A percentile compares a stretch with the other conserved stretches of the same genome.
These are phyloP conservation scores for Lemur catta DNA, from an alignment of 2,797 vertebrate species.

Conservation along the genomic window DNA sequence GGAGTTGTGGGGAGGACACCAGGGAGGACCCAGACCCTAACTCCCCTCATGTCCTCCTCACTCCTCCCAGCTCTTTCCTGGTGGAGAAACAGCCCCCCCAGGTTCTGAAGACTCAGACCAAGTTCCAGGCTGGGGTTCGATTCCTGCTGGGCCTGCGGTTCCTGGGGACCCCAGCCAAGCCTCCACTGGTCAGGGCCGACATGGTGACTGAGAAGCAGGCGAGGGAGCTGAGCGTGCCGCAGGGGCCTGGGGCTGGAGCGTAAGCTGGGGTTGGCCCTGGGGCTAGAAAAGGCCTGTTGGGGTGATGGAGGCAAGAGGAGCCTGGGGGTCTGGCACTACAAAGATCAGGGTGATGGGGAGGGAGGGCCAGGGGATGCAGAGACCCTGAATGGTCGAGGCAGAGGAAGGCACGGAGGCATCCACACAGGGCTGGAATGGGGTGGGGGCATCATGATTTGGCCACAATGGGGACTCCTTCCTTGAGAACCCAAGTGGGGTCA, in stretches of 20 bases:
- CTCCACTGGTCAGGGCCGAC: constrained; percentile 90
- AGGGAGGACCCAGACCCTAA: neutral
- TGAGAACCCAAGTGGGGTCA: neutral
- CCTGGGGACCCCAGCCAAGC: constrained; percentile 86
- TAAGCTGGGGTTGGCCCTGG: constrained; percentile 59
- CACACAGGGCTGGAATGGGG: rapidly evolving
- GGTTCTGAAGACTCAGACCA: constrained; percentile 99
- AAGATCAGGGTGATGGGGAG: neutral
- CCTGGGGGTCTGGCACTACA: neutral
- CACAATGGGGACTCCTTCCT: neutral
- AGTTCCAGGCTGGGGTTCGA: constrained; percentile 94
- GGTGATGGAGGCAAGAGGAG: neutral
- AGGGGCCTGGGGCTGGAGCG: constrained; percentile 72
- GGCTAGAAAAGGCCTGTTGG: neutral
- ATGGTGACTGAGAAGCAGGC: constrained; percentile 96
- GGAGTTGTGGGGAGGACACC: neutral
- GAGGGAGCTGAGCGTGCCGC: constrained; percentile 84
- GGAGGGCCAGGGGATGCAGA: neutral
- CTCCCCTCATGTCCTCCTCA: neutral
- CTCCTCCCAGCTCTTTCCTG: constrained; percentile 89
- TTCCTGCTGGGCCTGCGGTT: constrained; percentile 93
- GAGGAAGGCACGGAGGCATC: neutral
- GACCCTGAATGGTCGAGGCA: neutral
- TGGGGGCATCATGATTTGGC: neutral
- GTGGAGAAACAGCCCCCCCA: constrained; percentile 97